A percentile compares a stretch with the other conserved stretches of the same genome.
Evolutionary conservation across 2,797 vertebrate genomes (phyloP).

Genomic region (Anisognathus igniventris): DNA sequence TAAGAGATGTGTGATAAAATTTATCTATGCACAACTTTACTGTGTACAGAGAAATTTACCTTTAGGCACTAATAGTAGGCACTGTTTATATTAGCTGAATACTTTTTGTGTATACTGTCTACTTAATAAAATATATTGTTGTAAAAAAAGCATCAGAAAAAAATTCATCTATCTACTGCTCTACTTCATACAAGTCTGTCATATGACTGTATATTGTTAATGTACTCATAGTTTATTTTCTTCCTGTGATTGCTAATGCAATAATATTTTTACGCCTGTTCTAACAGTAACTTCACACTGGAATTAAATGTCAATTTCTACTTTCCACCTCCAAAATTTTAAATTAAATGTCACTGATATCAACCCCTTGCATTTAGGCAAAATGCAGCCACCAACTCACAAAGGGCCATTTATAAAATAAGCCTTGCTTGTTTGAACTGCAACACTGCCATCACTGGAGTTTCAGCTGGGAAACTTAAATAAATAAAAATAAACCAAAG

Average conservation of each 20-base stretch:
- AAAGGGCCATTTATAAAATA: conserved; percentile 75
- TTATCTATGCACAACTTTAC: background rate
- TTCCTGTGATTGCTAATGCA: conserved; percentile 31
- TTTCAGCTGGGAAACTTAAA: conserved; percentile 67
- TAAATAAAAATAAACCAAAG: conserved; percentile 78
- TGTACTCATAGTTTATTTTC: conserved; percentile 12
- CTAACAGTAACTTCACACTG: conserved; percentile 49
- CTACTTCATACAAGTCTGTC: background rate
- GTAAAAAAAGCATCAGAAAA: background rate
- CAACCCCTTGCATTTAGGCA: conserved; percentile 36
- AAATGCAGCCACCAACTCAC: conserved; percentile 51
- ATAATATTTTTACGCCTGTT: conserved; percentile 45
- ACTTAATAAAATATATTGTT: background rate
- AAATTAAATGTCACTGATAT: conserved; percentile 47
- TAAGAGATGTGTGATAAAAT: background rate
- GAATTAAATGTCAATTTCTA: conserved; percentile 61
- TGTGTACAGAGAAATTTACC: background rate
- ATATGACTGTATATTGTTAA: background rate
- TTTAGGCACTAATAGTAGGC: background rate
- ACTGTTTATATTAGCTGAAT: background rate
- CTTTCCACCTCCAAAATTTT: conserved; percentile 35
- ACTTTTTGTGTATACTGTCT: background rate
- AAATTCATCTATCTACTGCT: background rate
- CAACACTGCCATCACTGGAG: conserved; percentile 58
- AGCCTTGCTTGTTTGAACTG: conserved; percentile 67